phyloP scores from a whole-genome alignment of 1,140 invertebrate genomes.

The Meloidogyne hapla region DNA sequence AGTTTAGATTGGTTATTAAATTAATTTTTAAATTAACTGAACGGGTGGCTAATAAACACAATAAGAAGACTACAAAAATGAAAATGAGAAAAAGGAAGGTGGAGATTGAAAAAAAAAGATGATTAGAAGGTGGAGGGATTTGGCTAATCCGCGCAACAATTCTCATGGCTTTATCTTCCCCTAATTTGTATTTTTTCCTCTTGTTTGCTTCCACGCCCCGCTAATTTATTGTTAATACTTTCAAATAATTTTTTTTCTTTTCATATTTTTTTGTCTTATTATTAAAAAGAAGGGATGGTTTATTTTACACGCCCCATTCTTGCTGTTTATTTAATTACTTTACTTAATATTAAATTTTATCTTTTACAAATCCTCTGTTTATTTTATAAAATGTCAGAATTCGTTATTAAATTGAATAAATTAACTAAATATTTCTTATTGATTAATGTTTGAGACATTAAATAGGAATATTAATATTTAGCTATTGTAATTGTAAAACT shows the following conservation, averaged over 20 bases:
- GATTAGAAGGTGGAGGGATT: background rate
- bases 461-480: no score
- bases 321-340: background rate
- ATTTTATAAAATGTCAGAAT: background rate
- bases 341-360: constrained; percentile 6
- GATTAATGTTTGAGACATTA: no score
- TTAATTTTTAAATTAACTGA: background rate
- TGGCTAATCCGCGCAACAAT: background rate
- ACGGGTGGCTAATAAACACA: background rate
- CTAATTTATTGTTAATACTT: background rate
- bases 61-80: background rate
- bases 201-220: constrained; percentile 1
- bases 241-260: background rate
- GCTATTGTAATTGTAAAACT: no score
- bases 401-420: no score
- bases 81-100: background rate
- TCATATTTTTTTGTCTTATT: background rate
- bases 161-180: background rate
- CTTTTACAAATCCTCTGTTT: background rate
- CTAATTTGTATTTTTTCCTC: background rate
- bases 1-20: background rate
- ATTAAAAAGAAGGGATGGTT: background rate
- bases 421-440: no score
- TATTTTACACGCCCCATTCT: background rate
- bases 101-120: no score